phyloP scores from a whole-genome alignment of 1,140 invertebrate genomes.

The Drosophila ercepeae region DNA sequence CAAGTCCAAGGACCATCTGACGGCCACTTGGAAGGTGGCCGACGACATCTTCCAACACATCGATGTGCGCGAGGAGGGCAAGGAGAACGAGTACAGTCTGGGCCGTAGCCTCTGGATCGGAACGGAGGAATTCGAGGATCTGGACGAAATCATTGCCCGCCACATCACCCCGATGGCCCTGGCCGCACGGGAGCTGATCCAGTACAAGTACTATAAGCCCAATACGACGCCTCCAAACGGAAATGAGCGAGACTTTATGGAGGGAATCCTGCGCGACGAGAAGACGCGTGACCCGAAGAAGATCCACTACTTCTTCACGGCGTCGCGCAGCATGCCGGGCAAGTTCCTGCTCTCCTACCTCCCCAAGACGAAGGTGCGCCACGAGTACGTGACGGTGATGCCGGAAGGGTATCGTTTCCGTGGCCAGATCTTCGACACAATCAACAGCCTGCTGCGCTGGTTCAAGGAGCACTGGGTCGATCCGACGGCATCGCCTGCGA shows the following conservation, averaged over 20 bases:
- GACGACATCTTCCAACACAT: slow-evolving; percentile 98
- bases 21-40: slow-evolving; percentile 99
- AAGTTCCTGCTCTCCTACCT: slow-evolving; percentile 98
- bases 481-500: slow-evolving; percentile 91
- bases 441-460: slow-evolving; percentile 95
- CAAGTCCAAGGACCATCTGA: slow-evolving; percentile 97
- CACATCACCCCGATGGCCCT: slow-evolving; percentile 98
- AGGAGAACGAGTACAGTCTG: slow-evolving; percentile 98
- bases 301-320: slow-evolving; percentile 96
- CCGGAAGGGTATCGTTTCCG: slow-evolving; percentile 97
- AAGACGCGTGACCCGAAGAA: slow-evolving; percentile 93
- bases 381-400: slow-evolving; percentile 96
- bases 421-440: slow-evolving; percentile 93
- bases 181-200: slow-evolving; percentile 94
- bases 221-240: slow-evolving; percentile 85
- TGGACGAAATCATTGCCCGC: slow-evolving; percentile 99
- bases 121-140: slow-evolving; percentile 97
- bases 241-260: slow-evolving; percentile 90
- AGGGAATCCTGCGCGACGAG: slow-evolving; percentile 93
- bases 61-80: slow-evolving; percentile 97
- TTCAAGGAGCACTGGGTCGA: slow-evolving; percentile 99
- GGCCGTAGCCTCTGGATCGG: slow-evolving; percentile 94
- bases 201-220: slow-evolving; percentile 95
- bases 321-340: slow-evolving; percentile 95
- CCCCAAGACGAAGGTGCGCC: slow-evolving; percentile 91